Percentiles rank a stretch among this genome's conserved stretches.
Evolutionary conservation across 2,113 vertebrate genomes (phyloP).

Genomic region (Mus spicilegus): DNA sequence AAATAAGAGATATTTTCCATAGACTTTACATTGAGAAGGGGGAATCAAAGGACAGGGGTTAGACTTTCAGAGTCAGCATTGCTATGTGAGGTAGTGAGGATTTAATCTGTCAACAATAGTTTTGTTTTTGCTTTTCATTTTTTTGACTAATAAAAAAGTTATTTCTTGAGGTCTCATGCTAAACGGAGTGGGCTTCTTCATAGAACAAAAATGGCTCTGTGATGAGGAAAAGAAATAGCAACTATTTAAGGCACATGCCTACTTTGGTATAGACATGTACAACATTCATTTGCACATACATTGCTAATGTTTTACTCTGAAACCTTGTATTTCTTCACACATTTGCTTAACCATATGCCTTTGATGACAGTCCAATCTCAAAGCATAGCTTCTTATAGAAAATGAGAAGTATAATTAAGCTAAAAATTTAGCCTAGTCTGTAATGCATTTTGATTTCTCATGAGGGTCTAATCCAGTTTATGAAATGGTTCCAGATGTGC

Average conservation of each 20-base stretch:
- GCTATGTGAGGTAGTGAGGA: neutral
- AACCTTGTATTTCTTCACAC: conserved; percentile 85
- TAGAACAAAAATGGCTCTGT: conserved; percentile 60
- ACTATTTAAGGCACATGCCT: conserved; percentile 66
- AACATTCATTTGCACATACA: conserved; percentile 81
- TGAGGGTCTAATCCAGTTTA: conserved; percentile 82
- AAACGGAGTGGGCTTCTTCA: conserved; percentile 4
- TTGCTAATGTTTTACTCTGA: conserved; percentile 83
- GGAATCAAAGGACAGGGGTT: neutral
- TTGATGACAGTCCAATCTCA: conserved; percentile 86
- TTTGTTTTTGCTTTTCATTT: neutral
- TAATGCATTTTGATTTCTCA: conserved; percentile 85
- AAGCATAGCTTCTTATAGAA: conserved; percentile 82
- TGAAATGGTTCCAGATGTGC: conserved; percentile 87
- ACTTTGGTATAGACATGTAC: conserved; percentile 49
- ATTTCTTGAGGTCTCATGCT: conserved; percentile 35
- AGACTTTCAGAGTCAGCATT: conserved; percentile 57
- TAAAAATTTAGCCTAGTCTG: conserved; percentile 82
- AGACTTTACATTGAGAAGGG: conserved; percentile 5
- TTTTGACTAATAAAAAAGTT: conserved; percentile 46
- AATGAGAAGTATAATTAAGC: conserved; percentile 86
- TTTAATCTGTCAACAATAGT: conserved; percentile 4
- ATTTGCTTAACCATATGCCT: conserved; percentile 85
- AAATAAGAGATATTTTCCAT: conserved; percentile 16
- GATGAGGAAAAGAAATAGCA: neutral